Evolutionary conservation across 2,888 invertebrate species (phyloP), one percentile per base, ranked within the genome.

Genomic region (Chloromyia formosa): DNA sequence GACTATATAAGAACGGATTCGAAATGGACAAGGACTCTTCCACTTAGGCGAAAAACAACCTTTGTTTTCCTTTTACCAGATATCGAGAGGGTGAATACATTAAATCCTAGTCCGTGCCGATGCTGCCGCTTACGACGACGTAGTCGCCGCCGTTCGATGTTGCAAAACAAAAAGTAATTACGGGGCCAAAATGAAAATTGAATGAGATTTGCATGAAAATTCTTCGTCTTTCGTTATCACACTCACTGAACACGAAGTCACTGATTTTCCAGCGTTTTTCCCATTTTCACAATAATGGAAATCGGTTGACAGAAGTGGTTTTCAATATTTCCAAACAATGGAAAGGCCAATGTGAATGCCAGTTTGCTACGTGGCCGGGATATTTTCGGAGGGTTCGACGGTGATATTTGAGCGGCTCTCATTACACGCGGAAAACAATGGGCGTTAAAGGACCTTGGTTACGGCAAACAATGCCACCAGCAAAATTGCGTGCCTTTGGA

Each of bases 191-290:
- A 71, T 71, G 71, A 58, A 71, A 75, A 75, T 75, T 75, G 75
- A 75, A 75, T 73, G 73, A 73, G 68, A 75, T 75, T 75, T 75
- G 75, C 75, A 75, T 75, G 75, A 66, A 73, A 73, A 75, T 75
- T 74, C 49, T 60, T 61, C 75, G 61, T 75, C 27, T 2, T 71
- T 42, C 35, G 18, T 35, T 56, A 71, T 71, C 58, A 40, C 35
- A 71, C 71, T 71, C 66, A 66, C 45, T 66, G 66, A 66, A 49
- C 66, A 12, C 14, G 23, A 66, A 49, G 9, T 66, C 18, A 9
- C 56, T 71, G 71, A 71, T 71, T 71, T 71, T 71, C 58, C 35
- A 40, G 42, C 40, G 40, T 71, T 71, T 71, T 58, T 56, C 42
- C 40, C 40, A 40, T 56, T 71, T 71, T 71, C 56, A 56, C 10